Evolutionary conservation across 1,140 invertebrate species (phyloP).

Genomic region (Drosophila guanche): DNA sequence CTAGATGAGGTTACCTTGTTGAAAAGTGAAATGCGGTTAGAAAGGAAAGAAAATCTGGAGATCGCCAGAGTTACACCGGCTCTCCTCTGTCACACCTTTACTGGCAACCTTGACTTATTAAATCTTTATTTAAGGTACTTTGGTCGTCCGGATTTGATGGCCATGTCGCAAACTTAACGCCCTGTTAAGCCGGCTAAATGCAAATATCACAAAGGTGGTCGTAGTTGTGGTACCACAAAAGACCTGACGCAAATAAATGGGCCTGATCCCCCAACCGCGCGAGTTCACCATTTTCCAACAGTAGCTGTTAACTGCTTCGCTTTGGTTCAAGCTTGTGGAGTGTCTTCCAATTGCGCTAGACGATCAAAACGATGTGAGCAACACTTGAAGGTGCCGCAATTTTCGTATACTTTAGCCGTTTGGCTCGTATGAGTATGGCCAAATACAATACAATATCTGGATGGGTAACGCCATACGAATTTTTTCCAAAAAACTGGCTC

Average conservation of each 20-base stretch:
- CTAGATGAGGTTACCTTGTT: slow-evolving; percentile 24
- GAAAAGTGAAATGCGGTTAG: slow-evolving; percentile 73
- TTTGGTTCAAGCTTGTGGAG: slow-evolving; percentile 47
- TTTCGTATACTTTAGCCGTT: slow-evolving; percentile 41
- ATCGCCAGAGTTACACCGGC: not conserved
- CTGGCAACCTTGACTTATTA: slow-evolving; percentile 73
- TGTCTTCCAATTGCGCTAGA: slow-evolving; percentile 65
- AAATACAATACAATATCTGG: no score
- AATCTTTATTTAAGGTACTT: slow-evolving; percentile 40
- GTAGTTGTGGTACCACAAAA: slow-evolving; percentile 14
- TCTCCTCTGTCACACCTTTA: slow-evolving; percentile 40
- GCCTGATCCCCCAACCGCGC: no score
- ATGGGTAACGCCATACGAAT: no score
- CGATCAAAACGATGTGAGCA: slow-evolving; percentile 61
- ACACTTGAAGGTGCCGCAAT: slow-evolving; percentile 77
- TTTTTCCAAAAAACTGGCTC: no score
- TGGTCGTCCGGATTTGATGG: slow-evolving; percentile 42
- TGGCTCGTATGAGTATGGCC: slow-evolving; percentile 9
- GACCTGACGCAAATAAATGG: slow-evolving; percentile 74
- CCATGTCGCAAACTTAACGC: slow-evolving; percentile 75
- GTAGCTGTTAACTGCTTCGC: slow-evolving; percentile 56
- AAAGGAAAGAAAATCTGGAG: slow-evolving; percentile 59
- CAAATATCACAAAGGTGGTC: slow-evolving; percentile 47
- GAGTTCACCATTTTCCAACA: slow-evolving; percentile 8
- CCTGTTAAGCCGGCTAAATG: slow-evolving; percentile 76